These are phyloP conservation scores for Sinohyriopsis cumingii DNA, from an alignment of 2,888 invertebrate species.

Conservation along the genomic window DNA sequence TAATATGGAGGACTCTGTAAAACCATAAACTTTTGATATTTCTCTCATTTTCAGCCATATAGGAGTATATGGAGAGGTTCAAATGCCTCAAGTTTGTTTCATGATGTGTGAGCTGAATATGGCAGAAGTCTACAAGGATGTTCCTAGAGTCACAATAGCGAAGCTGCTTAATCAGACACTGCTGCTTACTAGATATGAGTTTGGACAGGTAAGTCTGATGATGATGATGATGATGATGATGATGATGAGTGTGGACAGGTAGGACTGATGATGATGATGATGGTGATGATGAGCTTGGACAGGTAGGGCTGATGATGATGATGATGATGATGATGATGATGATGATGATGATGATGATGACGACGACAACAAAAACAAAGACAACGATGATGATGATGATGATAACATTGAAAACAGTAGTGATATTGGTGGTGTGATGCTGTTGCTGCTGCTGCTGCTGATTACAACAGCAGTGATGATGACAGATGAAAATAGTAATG, in stretches of 20 bases:
- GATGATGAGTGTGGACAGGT: too few species aligned
- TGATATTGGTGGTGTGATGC: too few species aligned
- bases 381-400: too few species aligned
- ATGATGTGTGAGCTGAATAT: slow-evolving; percentile 58
- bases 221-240: background rate
- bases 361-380: too few species aligned
- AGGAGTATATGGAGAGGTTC: slow-evolving; percentile 63
- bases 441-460: too few species aligned
- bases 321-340: background rate
- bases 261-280: too few species aligned
- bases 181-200: slow-evolving; percentile 61
- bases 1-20: background rate
- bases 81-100: slow-evolving; percentile 65
- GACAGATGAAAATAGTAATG: too few species aligned
- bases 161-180: slow-evolving; percentile 66
- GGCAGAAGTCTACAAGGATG: slow-evolving; percentile 62
- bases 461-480: too few species aligned
- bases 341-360: too few species aligned
- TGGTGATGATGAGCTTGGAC: slow-evolving; percentile 48
- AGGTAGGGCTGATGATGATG: slow-evolving; percentile 33
- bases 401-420: too few species aligned
- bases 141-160: slow-evolving; percentile 56
- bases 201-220: slow-evolving; percentile 52
- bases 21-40: background rate
- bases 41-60: slow-evolving; percentile 43